Evolutionary conservation across 2,888 invertebrate genomes (phyloP), one percentile per base, ranked within the genome.

Genomic region (Mamestra brassicae): DNA sequence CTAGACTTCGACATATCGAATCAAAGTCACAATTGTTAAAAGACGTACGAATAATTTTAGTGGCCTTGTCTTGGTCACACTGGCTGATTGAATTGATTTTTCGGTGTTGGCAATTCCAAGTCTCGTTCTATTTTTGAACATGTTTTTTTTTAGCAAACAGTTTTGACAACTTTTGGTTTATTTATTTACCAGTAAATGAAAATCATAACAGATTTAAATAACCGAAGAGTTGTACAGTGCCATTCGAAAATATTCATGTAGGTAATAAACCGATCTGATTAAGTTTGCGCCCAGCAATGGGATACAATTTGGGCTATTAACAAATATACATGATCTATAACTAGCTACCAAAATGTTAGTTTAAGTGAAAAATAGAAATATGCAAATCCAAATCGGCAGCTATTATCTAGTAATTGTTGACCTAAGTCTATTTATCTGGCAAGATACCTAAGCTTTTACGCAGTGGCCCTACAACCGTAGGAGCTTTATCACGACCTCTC

Each of bases 1-100:
- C 83, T 82, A 60, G 38, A 86, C 83, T 88, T 82, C 84, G 83
- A 85, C 83, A 84, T 87, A 87, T 87, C 81, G 78, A 86, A 86
- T 87, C 81, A 83, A 85, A 84, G 73, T 79, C 80, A 76, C 77
- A 86, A 81, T 86, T 67, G 57, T 57, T 60, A 62, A 76, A 73
- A 50, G 76, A 76, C 73, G 42, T 69, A 74, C 47, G 65, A 65
- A 67, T 85, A 76, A 69, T 83, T 85, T 84, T 84, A 77, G 78
- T 83, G 83, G 69, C 81, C 78, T 81, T 84, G 87, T 81, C 75
- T 85, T 47, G 72, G 81, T 54, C 52, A 57, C 52, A 61, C 76
- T 74, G 61, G 68, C 68, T 71, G 76, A 83, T 85, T 85, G 71
- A 73, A 55, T 76, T 15, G 4, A 26, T 71, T 42, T 42, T 76